Conservation (phyloP, 1,140 invertebrate species). For the Caerostris darwini region DNA sequence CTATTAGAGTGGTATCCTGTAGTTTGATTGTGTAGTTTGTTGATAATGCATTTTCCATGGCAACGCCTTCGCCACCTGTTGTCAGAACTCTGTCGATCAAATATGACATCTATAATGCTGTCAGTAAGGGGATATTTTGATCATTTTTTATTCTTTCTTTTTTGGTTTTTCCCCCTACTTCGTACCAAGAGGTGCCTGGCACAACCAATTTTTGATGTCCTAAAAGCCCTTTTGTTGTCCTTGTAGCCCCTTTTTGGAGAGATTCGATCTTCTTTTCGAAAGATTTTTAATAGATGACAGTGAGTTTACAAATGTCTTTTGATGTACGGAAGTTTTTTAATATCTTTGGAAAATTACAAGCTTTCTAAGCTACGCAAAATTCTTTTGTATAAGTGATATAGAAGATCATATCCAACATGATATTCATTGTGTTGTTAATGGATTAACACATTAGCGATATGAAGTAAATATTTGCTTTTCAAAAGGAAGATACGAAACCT, state of each 20-base stretch:
- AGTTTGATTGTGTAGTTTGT: slow-evolving; percentile 40
- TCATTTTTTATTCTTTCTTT: slow-evolving; percentile 3
- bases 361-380: neutral
- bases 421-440: neutral
- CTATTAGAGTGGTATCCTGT: slow-evolving; percentile 37
- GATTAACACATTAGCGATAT: slow-evolving; percentile 10
- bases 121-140: slow-evolving; percentile 18
- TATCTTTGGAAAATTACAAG: slow-evolving; percentile 17
- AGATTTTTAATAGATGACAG: slow-evolving; percentile 15
- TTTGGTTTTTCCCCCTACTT: neutral
- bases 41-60: slow-evolving; percentile 55
- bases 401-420: neutral
- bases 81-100: slow-evolving; percentile 60
- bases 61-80: slow-evolving; percentile 70
- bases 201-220: slow-evolving; percentile 12
- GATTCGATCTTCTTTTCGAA: slow-evolving; percentile 13
- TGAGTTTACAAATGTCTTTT: slow-evolving; percentile 17
- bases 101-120: slow-evolving; percentile 44
- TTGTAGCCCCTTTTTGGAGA: neutral
- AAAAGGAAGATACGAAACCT: no score
- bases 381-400: neutral
- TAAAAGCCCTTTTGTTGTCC: slow-evolving; percentile 63
- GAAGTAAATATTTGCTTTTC: slow-evolving; percentile 37
- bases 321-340: neutral
- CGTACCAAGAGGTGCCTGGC: neutral